Conservation (phyloP, 2,113 vertebrate species). For the Pachyramphus minor region DNA sequence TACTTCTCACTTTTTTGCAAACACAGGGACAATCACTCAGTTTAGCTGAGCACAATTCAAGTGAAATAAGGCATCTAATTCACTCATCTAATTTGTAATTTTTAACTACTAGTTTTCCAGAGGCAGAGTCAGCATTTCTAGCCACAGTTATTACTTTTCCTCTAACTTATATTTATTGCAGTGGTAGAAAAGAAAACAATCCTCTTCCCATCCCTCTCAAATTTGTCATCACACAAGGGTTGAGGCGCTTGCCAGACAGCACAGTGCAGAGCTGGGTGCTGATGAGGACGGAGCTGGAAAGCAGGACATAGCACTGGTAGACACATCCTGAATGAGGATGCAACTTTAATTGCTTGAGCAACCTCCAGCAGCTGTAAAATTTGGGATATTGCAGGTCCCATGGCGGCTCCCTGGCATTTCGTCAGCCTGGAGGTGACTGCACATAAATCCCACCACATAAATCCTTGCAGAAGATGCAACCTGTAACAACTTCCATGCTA, state of each 20-base stretch:
- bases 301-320: neutral
- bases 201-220: neutral
- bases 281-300: neutral
- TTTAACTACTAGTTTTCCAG: slow-evolving; percentile 11
- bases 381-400: fast-evolving
- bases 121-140: neutral
- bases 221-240: neutral
- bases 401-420: fast-evolving
- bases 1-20: slow-evolving; percentile 16
- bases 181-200: neutral
- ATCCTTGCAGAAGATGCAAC: neutral
- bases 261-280: neutral
- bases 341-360: neutral
- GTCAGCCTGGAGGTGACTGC: neutral
- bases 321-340: neutral
- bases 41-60: slow-evolving; percentile 8
- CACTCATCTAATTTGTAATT: neutral
- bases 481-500: neutral
- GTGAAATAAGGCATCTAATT: slow-evolving; percentile 9
- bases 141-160: neutral
- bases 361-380: neutral
- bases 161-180: neutral
- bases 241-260: neutral
- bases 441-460: neutral
- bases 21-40: neutral